These are phyloP conservation scores for Trichechus manatus DNA, from an alignment of 2,113 vertebrate genomes.

Conservation along the genomic window DNA sequence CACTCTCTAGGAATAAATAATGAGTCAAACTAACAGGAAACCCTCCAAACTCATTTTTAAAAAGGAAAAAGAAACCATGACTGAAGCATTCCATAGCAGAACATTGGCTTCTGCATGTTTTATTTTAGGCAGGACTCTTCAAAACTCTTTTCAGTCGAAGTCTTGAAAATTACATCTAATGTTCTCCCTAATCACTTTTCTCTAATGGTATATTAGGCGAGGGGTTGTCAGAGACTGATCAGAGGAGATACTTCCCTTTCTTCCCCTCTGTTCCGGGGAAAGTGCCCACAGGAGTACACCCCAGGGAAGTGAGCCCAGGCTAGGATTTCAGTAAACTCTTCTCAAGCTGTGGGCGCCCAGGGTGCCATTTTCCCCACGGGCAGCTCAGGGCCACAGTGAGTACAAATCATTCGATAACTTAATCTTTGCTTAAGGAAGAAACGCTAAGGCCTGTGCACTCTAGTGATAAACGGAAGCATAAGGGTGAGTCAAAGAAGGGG, in stretches of 20 bases:
- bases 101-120: background rate
- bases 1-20: constrained; percentile 19
- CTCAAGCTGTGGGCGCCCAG: background rate
- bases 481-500: constrained; percentile 21
- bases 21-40: background rate
- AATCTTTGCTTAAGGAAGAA: constrained; percentile 32
- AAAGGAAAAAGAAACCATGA: background rate
- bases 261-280: background rate
- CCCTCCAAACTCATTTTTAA: background rate
- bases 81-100: background rate
- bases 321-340: background rate
- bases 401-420: constrained; percentile 68
- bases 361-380: background rate
- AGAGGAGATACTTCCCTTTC: background rate
- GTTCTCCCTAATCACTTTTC: background rate
- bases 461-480: constrained; percentile 53
- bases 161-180: background rate
- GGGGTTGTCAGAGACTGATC: background rate
- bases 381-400: background rate
- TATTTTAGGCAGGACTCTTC: background rate
- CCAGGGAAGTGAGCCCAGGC: background rate
- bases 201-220: background rate
- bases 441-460: constrained; percentile 43
- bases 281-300: background rate
- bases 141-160: background rate